Percentiles rank a stretch among this genome's conserved stretches.
phyloP scores from a whole-genome alignment of 2,113 vertebrate species.

The Pterocles gutturalis region DNA sequence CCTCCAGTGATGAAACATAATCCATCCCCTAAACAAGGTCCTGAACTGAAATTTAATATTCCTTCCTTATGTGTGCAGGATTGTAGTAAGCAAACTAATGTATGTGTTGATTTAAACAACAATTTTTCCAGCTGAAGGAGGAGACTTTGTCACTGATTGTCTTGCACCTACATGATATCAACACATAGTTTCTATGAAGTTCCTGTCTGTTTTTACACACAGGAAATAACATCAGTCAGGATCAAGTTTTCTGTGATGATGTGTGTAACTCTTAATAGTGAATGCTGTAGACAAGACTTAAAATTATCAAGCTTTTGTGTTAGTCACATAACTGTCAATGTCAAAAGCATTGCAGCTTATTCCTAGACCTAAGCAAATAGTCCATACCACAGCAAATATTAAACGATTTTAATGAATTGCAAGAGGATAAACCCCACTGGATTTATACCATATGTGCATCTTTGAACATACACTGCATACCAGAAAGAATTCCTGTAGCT shows the following conservation, averaged over 20 bases:
- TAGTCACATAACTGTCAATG: not conserved
- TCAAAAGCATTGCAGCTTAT: not conserved
- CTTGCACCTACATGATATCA: not conserved
- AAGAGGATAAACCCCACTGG: not conserved
- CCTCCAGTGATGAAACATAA: not conserved
- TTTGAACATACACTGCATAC: not conserved
- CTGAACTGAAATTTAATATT: not conserved
- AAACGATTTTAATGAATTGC: not conserved
- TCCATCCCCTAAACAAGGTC: not conserved
- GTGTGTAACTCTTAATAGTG: not conserved
- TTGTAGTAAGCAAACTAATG: not conserved
- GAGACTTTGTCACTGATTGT: not conserved
- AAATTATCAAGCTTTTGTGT: not conserved
- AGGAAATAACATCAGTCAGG: not conserved
- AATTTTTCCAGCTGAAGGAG: not conserved
- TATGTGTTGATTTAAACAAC: not conserved
- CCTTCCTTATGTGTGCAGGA: not conserved
- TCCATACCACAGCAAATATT: not conserved
- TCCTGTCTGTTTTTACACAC: accelerated
- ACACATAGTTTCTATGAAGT: not conserved
- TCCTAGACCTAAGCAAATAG: not conserved
- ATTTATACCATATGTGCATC: not conserved
- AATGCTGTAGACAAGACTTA: not conserved
- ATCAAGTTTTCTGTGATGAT: not conserved
- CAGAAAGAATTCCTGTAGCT: not conserved